Conservation (phyloP, 1,140 invertebrate genomes). For the Drosophila biarmipes region DNA sequence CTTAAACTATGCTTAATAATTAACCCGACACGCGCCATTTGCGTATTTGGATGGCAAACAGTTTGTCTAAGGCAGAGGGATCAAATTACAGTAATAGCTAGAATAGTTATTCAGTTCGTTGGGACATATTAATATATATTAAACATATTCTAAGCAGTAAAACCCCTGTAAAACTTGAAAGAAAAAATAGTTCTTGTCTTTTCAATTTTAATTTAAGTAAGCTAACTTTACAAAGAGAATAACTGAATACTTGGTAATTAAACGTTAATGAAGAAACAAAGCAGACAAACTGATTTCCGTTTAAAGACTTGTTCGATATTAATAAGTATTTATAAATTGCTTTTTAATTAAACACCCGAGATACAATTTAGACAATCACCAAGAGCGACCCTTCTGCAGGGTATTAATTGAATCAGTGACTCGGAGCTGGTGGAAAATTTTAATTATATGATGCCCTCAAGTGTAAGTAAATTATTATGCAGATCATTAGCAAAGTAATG, state of each 20-base stretch:
- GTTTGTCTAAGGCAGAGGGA: slow-evolving; percentile 15
- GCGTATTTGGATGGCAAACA: slow-evolving; percentile 59
- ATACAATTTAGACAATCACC: background rate
- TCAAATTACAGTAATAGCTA: background rate
- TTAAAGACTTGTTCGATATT: background rate
- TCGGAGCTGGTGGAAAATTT: slow-evolving; percentile 34
- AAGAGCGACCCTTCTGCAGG: background rate
- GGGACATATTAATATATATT: too few species aligned
- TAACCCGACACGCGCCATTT: slow-evolving; percentile 65
- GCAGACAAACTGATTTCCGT: background rate
- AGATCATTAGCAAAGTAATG: slow-evolving; percentile 78
- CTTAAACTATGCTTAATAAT: slow-evolving; percentile 69
- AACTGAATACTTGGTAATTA: too few species aligned
- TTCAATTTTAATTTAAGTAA: too few species aligned
- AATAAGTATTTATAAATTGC: background rate
- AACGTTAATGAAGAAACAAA: too few species aligned
- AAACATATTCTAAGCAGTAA: too few species aligned
- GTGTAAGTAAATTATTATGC: slow-evolving; percentile 75
- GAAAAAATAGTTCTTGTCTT: too few species aligned
- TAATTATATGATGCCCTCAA: slow-evolving; percentile 67
- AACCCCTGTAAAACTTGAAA: too few species aligned
- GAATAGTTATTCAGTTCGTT: background rate
- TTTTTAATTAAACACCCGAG: background rate
- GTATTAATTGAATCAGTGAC: slow-evolving; percentile 38
- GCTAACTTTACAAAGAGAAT: too few species aligned